These are phyloP conservation scores for Ditula angustiorana DNA, from an alignment of 2,888 invertebrate species.

Conservation along the genomic window DNA sequence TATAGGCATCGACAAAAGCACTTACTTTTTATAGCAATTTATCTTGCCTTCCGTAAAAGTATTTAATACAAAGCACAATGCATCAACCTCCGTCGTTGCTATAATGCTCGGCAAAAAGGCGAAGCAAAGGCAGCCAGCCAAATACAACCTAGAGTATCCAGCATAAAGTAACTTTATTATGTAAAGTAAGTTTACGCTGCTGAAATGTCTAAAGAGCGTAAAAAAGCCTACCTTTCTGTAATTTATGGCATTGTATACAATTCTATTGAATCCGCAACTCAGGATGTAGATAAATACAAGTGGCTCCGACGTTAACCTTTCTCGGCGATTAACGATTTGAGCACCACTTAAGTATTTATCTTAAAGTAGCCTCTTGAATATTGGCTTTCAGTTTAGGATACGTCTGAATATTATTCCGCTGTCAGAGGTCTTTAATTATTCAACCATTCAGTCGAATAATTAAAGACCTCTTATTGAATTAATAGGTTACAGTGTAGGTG, in stretches of 20 bases:
- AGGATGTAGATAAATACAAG: slow-evolving; percentile 18
- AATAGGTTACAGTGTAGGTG: not conserved
- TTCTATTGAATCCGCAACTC: slow-evolving; percentile 13
- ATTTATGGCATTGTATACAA: slow-evolving; percentile 10
- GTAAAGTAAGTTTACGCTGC: not conserved
- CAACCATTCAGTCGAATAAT: no score
- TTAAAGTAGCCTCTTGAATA: slow-evolving; percentile 3
- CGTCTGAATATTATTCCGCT: not conserved
- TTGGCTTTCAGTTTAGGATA: not conserved
- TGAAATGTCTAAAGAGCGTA: not conserved
- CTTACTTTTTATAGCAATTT: not conserved
- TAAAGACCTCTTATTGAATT: no score
- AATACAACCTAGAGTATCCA: not conserved
- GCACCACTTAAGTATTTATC: slow-evolving; percentile 10
- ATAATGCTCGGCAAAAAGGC: not conserved
- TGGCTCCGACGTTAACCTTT: slow-evolving; percentile 11
- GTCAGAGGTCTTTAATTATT: not conserved
- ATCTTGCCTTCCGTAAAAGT: not conserved
- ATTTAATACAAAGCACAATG: not conserved
- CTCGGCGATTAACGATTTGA: slow-evolving; percentile 15
- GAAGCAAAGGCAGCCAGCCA: not conserved
- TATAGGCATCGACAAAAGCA: not conserved
- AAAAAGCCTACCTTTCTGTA: slow-evolving; percentile 7
- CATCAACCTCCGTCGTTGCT: not conserved
- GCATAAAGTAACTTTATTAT: not conserved